Base-by-base conservation (phyloP, 2,888 invertebrate genomes). In the Acanthopleura granulata region DNA sequence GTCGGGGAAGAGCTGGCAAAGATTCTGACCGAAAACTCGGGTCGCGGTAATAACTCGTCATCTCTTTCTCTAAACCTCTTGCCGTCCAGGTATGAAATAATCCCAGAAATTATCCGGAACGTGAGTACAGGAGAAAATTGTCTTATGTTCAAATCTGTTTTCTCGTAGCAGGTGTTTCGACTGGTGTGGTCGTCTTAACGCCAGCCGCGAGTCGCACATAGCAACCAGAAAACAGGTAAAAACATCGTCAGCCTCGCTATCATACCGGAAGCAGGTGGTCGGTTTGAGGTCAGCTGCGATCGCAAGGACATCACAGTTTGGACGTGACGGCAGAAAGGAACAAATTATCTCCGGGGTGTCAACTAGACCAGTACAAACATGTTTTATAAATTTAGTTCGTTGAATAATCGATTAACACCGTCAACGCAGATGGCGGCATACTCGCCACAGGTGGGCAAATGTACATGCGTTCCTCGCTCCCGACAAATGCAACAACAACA, bases 181-280 rank as follows among this genome's bases (percentile, higher is more conserved):
- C 66, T 25, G 16, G 66, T 66, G 66, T 66, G 25, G 22, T 27
- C 29, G 22, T 66, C 66, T 27, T 27, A 66, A 66, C 66, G 25
- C 66, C 66, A 66, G 49, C 50, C 72, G 72, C n/a, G 72, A 72
- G 49, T 66, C 16, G 29, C 73, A 73, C 81, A 79, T 81, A 80
- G 81, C 81, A 81, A 81, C 81, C 79, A 75, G 70, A 73, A 70
- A 77, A 49, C 49, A 66, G 49, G 15, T 22, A 66, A 27, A 6
- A 66, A 66, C 66, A 49, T 72, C 40, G 27, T 9, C 40, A n/a
- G 72, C 72, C 50, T 66, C 66, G 9, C 22, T 66, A 3, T 66
- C 66, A 66, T 22, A 72, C 50, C 50, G 72, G 50, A 72, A 72
- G 22, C 72, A 72, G 72, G 72, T 66, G 66, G 3, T 15, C 66